These are phyloP conservation scores for Drosophila meridiana DNA, from an alignment of 2,888 invertebrate genomes.

Conservation along the genomic window DNA sequence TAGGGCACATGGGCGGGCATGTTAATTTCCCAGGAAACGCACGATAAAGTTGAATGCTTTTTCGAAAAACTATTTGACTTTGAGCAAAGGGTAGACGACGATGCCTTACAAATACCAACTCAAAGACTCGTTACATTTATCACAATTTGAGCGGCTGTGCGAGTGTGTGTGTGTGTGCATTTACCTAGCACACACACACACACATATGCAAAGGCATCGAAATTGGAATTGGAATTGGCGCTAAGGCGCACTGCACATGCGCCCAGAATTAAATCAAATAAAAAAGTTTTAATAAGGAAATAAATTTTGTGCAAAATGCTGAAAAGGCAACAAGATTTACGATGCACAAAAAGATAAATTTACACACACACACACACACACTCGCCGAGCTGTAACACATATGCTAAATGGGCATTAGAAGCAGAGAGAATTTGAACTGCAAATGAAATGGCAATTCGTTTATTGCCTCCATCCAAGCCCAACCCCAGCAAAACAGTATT, in stretches of 20 bases:
- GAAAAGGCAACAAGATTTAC: conserved; percentile 79
- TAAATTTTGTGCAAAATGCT: conserved; percentile 75
- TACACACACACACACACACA: conserved; percentile 45
- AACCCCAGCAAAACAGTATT: conserved; percentile 48
- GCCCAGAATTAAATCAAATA: conserved; percentile 76
- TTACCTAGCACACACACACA: conserved; percentile 49
- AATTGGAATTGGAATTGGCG: conserved; percentile 25
- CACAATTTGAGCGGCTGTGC: conserved; percentile 47
- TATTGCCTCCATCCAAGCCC: conserved; percentile 44
- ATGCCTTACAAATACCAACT: conserved; percentile 38
- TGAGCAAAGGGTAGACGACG: conserved; percentile 58
- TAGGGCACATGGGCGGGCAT: conserved; percentile 50
- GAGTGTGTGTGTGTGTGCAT: conserved; percentile 18
- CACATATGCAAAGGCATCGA: conserved; percentile 39
- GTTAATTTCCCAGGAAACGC: conserved; percentile 82
- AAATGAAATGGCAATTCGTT: conserved; percentile 80
- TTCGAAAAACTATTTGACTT: conserved; percentile 78
- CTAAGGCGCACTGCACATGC: conserved; percentile 49
- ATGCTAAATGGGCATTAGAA: conserved; percentile 66
- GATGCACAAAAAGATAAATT: conserved; percentile 76
- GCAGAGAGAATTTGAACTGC: conserved; percentile 50
- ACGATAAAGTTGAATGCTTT: conserved; percentile 80
- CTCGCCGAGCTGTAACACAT: conserved; percentile 28
- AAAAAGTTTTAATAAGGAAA: conserved; percentile 80
- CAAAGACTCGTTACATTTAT: conserved; percentile 67